Percentiles rank a stretch among this genome's conserved stretches.
Evolutionary conservation across 2,113 vertebrate species (phyloP).

Genomic region (Psettodes erumei): DNA sequence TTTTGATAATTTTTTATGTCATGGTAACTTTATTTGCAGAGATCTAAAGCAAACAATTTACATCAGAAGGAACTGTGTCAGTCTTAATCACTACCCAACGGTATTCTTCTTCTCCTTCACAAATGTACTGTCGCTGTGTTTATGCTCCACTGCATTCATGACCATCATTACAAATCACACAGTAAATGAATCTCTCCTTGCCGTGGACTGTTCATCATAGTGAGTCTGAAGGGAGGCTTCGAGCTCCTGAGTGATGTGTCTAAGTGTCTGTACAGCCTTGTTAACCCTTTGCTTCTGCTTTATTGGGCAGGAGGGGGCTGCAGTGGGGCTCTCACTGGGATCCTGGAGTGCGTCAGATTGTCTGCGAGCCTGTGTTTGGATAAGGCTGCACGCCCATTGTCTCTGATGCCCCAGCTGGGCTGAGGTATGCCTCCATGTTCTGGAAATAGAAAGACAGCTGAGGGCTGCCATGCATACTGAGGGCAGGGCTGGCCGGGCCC

Average conservation of each 20-base stretch:
- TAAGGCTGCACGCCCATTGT: slow-evolving; percentile 80
- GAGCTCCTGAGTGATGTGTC: slow-evolving; percentile 34
- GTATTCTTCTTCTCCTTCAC: no score
- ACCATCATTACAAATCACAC: slow-evolving; percentile 27
- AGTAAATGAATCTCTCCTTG: neutral
- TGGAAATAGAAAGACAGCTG: slow-evolving; percentile 85
- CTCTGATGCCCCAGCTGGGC: slow-evolving; percentile 77
- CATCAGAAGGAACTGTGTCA: neutral
- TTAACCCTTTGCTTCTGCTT: slow-evolving; percentile 70
- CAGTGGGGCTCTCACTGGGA: slow-evolving; percentile 66
- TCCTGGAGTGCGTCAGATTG: slow-evolving; percentile 82
- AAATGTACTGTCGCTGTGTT: neutral
- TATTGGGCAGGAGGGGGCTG: slow-evolving; percentile 53
- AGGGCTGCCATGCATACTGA: slow-evolving; percentile 75
- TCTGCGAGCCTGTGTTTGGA: slow-evolving; percentile 83
- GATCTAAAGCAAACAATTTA: neutral
- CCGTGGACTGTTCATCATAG: neutral
- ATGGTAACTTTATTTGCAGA: neutral
- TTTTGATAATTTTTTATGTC: no score
- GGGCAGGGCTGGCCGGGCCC: slow-evolving; percentile 70
- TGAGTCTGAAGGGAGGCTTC: slow-evolving; percentile 8
- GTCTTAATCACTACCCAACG: neutral
- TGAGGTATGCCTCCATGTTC: slow-evolving; percentile 76
- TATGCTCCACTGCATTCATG: neutral
- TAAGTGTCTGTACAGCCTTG: slow-evolving; percentile 51